phyloP scores from a whole-genome alignment of 2,113 vertebrate genomes.

The Dromas ardeola region DNA sequence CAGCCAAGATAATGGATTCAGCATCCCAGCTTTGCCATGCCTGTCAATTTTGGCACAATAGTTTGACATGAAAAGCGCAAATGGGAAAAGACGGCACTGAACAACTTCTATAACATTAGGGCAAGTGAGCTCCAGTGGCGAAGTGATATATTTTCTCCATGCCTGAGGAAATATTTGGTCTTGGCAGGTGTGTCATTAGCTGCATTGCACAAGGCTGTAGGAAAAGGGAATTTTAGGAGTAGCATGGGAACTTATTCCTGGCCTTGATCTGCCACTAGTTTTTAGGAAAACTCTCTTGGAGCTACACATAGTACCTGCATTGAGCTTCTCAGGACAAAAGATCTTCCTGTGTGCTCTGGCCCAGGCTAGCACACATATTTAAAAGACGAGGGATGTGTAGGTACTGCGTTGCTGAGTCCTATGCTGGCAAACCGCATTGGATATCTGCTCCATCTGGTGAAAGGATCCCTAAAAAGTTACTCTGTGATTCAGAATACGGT shows the following conservation, averaged over 20 bases:
- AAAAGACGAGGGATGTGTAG: neutral
- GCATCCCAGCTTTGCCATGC: neutral
- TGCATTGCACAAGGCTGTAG: neutral
- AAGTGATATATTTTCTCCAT: neutral
- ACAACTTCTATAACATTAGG: neutral
- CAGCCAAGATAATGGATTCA: neutral
- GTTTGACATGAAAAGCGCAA: neutral
- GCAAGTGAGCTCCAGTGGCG: neutral
- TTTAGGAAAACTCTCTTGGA: neutral
- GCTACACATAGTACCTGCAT: neutral
- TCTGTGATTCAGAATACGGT: neutral
- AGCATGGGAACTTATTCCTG: neutral
- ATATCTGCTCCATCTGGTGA: neutral
- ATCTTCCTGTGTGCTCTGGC: neutral
- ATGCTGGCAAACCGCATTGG: neutral
- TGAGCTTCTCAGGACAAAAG: neutral
- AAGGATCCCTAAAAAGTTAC: neutral
- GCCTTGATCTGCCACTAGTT: neutral
- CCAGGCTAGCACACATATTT: neutral
- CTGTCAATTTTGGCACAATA: constrained; percentile 22
- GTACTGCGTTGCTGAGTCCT: neutral
- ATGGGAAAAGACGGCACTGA: neutral
- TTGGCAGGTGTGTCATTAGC: neutral
- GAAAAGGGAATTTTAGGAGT: neutral
- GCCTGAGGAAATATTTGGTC: constrained; percentile 14